These are phyloP conservation scores for Numenius phaeopus DNA, from an alignment of 2,797 vertebrate genomes.

Conservation along the genomic window DNA sequence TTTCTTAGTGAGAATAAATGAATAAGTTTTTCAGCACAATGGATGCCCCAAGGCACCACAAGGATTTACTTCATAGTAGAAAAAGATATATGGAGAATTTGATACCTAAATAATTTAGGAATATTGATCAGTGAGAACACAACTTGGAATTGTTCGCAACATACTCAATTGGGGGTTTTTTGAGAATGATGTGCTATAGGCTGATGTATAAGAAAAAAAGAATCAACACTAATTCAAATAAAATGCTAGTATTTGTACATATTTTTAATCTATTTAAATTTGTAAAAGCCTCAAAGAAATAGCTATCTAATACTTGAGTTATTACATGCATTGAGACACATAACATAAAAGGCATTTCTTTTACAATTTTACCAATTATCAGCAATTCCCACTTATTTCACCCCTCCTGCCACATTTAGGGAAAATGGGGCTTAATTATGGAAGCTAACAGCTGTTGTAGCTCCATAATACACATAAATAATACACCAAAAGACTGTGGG, in stretches of 20 bases:
- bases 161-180: background rate
- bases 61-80: background rate
- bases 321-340: background rate
- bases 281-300: background rate
- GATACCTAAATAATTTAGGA: background rate
- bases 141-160: background rate
- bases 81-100: background rate
- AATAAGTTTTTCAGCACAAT: background rate
- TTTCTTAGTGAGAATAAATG: background rate
- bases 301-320: background rate
- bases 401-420: background rate
- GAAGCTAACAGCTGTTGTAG: conserved; percentile 36
- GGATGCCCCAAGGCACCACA: background rate
- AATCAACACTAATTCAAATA: background rate
- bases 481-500: background rate
- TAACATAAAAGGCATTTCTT: background rate
- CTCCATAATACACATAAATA: conserved; percentile 11
- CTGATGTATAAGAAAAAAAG: background rate
- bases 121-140: background rate
- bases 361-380: background rate
- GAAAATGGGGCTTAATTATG: conserved; percentile 19
- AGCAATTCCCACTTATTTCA: conserved; percentile 26
- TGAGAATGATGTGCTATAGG: background rate
- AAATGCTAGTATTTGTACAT: background rate
- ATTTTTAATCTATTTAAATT: background rate